Evolutionary conservation across 2,888 invertebrate species (phyloP).

Genomic region (Tenthredo amoena): DNA sequence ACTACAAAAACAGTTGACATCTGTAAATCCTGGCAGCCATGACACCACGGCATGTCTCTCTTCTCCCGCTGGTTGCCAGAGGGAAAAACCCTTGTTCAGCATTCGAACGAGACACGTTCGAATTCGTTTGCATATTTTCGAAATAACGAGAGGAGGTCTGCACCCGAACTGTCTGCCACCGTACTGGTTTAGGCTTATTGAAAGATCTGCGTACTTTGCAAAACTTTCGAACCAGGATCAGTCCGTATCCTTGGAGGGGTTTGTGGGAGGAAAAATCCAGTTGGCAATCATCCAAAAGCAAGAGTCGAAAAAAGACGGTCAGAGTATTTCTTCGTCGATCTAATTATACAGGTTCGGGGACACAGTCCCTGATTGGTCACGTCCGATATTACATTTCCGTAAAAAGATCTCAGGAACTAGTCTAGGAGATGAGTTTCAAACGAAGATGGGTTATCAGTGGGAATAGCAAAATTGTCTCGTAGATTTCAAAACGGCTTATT

Average conservation of each 20-base stretch:
- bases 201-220: slow-evolving; percentile 48
- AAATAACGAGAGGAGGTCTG: slow-evolving; percentile 44
- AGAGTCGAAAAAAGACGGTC: neutral
- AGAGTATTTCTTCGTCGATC: slow-evolving; percentile 4
- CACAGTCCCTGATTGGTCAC: slow-evolving; percentile 40
- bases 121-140: slow-evolving; percentile 46
- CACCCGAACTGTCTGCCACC: slow-evolving; percentile 34
- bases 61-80: slow-evolving; percentile 48
- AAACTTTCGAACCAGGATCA: slow-evolving; percentile 25
- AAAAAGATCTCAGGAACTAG: neutral
- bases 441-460: neutral
- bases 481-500: neutral
- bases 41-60: slow-evolving; percentile 49
- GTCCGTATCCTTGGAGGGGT: neutral
- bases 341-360: slow-evolving; percentile 12
- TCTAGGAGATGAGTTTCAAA: slow-evolving; percentile 13
- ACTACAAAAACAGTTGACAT: slow-evolving; percentile 74
- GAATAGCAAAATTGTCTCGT: neutral
- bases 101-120: slow-evolving; percentile 50
- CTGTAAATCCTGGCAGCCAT: slow-evolving; percentile 67
- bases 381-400: slow-evolving; percentile 33
- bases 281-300: slow-evolving; percentile 26
- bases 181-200: slow-evolving; percentile 40
- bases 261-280: slow-evolving; percentile 18
- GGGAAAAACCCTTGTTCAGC: slow-evolving; percentile 63